Percentiles rank a stretch among this genome's conserved stretches.
Evolutionary conservation across 2,888 invertebrate species (phyloP).

Genomic region (Macrophya annulata): DNA sequence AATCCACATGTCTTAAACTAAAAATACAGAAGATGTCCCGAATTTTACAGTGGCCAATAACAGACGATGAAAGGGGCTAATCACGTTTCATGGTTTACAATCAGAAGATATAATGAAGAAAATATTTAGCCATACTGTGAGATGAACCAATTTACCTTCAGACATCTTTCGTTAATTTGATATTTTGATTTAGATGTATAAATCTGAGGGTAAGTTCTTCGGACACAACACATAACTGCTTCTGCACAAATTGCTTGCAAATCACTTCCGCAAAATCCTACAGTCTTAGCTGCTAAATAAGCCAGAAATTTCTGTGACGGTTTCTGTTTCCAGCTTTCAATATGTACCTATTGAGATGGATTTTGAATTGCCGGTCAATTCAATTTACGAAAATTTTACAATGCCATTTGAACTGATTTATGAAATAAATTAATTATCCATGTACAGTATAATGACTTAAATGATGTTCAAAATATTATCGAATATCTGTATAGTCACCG

Average conservation of each 20-base stretch:
- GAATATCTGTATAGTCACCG: slow-evolving; percentile 81
- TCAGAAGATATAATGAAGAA: slow-evolving; percentile 17
- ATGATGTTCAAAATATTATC: slow-evolving; percentile 41
- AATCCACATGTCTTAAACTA: background rate
- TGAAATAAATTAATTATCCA: background rate
- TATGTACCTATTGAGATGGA: slow-evolving; percentile 76
- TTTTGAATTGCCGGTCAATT: background rate
- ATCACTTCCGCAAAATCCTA: slow-evolving; percentile 84
- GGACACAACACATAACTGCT: slow-evolving; percentile 82
- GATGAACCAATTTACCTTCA: slow-evolving; percentile 77
- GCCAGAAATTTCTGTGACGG: slow-evolving; percentile 81
- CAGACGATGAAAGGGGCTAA: background rate
- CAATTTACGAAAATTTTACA: background rate
- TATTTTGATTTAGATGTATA: slow-evolving; percentile 82
- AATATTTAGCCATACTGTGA: background rate
- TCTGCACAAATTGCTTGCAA: slow-evolving; percentile 84
- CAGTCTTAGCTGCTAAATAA: slow-evolving; percentile 83
- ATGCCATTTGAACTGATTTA: background rate
- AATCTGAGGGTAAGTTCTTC: slow-evolving; percentile 84
- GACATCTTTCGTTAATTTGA: slow-evolving; percentile 83
- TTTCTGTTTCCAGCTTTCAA: slow-evolving; percentile 79
- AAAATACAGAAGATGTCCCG: background rate
- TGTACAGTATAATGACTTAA: background rate
- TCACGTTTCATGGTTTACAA: background rate
- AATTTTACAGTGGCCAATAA: background rate